Conservation (phyloP, 2,888 invertebrate genomes). For the Autographa pulchrina region DNA sequence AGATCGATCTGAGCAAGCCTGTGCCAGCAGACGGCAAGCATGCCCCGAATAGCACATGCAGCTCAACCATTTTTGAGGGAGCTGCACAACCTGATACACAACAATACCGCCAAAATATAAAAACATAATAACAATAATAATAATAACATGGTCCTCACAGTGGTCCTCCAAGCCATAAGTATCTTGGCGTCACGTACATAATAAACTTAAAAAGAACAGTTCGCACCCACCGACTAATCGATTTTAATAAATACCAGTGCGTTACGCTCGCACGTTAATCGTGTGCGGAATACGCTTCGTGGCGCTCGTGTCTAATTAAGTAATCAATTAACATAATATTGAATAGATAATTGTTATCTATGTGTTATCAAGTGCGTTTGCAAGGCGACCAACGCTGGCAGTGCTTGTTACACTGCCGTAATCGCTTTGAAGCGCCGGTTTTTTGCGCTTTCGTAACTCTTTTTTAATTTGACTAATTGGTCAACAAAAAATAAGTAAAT, state of each 20-base stretch:
- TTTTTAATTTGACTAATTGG: neutral
- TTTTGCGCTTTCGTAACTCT: neutral
- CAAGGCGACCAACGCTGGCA: neutral
- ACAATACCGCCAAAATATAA: too few relatives aligned
- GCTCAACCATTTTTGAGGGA: too few relatives aligned
- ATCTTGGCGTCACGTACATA: neutral
- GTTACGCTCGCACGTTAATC: slow-evolving; percentile 35
- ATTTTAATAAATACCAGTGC: slow-evolving; percentile 35
- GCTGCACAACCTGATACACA: too few relatives aligned
- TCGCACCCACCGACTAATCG: slow-evolving; percentile 29
- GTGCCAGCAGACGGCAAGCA: too few relatives aligned
- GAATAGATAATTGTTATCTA: slow-evolving; percentile 64
- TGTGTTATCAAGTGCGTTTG: slow-evolving; percentile 47
- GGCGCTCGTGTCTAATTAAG: slow-evolving; percentile 59
- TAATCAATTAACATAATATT: slow-evolving; percentile 69
- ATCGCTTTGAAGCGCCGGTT: neutral
- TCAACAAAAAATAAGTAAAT: too few relatives aligned
- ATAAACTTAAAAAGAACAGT: neutral
- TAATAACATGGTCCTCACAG: too few relatives aligned
- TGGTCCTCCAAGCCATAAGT: neutral
- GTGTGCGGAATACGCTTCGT: slow-evolving; percentile 47
- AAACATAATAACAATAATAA: too few relatives aligned
- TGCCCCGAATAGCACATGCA: too few relatives aligned
- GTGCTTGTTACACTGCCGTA: neutral
- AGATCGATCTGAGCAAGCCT: too few relatives aligned